These are phyloP conservation scores for Typhlichthys eigenmanni DNA, from an alignment of 2,797 vertebrate genomes.

Conservation along the genomic window DNA sequence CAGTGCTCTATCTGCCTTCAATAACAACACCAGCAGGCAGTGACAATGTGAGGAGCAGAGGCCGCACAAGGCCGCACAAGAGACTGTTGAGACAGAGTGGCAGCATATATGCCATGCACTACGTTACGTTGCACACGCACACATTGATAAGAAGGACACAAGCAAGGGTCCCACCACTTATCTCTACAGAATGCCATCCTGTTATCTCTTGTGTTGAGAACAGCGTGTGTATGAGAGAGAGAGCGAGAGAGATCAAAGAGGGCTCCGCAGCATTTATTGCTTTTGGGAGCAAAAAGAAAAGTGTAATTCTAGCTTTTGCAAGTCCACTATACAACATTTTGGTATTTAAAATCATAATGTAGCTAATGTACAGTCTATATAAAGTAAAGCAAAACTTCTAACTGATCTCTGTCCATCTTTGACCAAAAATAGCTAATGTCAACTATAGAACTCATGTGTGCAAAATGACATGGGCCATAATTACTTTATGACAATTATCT, in stretches of 20 bases:
- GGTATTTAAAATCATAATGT: not conserved
- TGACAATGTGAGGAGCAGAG: constrained; percentile 40
- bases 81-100: constrained; percentile 34
- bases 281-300: constrained; percentile 27
- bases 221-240: constrained; percentile 50
- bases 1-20: constrained; percentile 70
- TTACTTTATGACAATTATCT: not conserved
- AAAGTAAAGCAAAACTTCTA: not conserved
- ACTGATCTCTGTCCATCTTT: not conserved
- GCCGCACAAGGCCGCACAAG: constrained; percentile 43
- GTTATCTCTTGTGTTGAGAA: constrained; percentile 64
- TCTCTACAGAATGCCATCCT: constrained; percentile 52
- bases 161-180: constrained; percentile 59
- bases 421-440: not conserved
- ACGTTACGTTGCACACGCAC: constrained; percentile 67
- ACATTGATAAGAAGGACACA: constrained; percentile 70
- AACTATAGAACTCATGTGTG: not conserved
- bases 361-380: constrained; percentile 10
- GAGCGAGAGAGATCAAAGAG: constrained; percentile 72
- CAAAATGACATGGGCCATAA: not conserved
- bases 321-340: not conserved
- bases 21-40: constrained; percentile 48
- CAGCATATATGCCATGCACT: constrained; percentile 51
- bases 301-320: constrained; percentile 35
- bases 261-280: constrained; percentile 44